These are phyloP conservation scores for Lasioglossum figueresi DNA, from an alignment of 2,888 invertebrate species.

Conservation along the genomic window DNA sequence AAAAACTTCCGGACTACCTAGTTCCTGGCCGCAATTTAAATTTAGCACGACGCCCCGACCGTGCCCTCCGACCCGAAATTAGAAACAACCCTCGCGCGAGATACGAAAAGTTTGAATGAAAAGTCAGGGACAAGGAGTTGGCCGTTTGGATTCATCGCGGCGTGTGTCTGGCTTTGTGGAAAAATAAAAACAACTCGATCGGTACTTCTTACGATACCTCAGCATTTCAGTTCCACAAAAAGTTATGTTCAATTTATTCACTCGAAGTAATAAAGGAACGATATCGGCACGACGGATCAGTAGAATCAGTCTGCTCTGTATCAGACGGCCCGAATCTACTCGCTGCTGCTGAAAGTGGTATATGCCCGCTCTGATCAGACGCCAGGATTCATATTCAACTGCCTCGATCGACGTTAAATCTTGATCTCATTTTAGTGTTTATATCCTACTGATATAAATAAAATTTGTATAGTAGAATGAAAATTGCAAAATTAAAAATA, in stretches of 20 bases:
- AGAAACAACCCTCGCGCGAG: background rate
- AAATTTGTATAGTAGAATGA: background rate
- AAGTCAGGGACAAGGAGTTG: background rate
- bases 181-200: background rate
- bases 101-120: constrained; percentile 9
- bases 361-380: background rate
- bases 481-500: background rate
- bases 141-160: background rate
- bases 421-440: background rate
- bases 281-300: background rate
- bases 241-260: background rate
- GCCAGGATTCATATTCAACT: background rate
- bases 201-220: background rate
- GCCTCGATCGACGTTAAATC: background rate
- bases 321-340: background rate
- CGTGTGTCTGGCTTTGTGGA: background rate
- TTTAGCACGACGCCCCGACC: background rate
- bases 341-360: background rate
- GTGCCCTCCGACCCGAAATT: background rate
- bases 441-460: background rate
- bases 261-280: background rate
- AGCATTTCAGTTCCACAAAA: background rate
- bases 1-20: constrained; percentile 4
- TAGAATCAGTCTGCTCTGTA: background rate
- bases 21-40: constrained; percentile 5